Evolutionary conservation across 2,113 vertebrate genomes (phyloP).

Genomic region (Paratilapia polleni): DNA sequence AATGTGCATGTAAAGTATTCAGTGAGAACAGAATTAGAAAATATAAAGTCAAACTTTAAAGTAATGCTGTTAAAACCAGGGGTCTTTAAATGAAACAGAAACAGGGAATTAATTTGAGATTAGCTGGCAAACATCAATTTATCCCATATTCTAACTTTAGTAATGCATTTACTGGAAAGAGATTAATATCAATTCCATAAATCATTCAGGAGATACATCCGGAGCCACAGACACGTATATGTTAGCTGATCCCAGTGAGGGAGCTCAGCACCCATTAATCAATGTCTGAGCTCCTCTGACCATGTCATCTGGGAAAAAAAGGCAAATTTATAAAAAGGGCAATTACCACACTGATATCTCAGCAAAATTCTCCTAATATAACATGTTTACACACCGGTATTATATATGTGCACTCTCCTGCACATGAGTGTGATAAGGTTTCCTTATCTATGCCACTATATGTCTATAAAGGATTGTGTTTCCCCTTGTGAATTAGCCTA

Average conservation of each 20-base stretch:
- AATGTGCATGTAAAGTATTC: background rate
- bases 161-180: conserved; percentile 95
- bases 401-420: conserved; percentile 28
- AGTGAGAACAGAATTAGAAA: background rate
- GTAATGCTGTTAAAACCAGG: conserved; percentile 27
- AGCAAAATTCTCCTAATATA: conserved; percentile 28
- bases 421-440: background rate
- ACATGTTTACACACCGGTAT: conserved; percentile 4
- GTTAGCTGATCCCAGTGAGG: conserved; percentile 88
- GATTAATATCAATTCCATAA: conserved; percentile 98
- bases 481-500: background rate
- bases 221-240: conserved; percentile 87
- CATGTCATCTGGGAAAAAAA: conserved; percentile 78
- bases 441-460: background rate
- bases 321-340: conserved; percentile 72
- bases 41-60: background rate
- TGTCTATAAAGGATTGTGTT: background rate
- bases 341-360: conserved; percentile 54
- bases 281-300: conserved; percentile 81
- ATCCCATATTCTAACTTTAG: conserved; percentile 86
- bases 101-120: conserved; percentile 89
- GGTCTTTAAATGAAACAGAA: conserved; percentile 87
- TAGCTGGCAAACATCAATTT: conserved; percentile 89
- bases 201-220: conserved; percentile 93
- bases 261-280: conserved; percentile 87